Conservation (phyloP, 2,113 vertebrate species). For the Procavia capensis region DNA sequence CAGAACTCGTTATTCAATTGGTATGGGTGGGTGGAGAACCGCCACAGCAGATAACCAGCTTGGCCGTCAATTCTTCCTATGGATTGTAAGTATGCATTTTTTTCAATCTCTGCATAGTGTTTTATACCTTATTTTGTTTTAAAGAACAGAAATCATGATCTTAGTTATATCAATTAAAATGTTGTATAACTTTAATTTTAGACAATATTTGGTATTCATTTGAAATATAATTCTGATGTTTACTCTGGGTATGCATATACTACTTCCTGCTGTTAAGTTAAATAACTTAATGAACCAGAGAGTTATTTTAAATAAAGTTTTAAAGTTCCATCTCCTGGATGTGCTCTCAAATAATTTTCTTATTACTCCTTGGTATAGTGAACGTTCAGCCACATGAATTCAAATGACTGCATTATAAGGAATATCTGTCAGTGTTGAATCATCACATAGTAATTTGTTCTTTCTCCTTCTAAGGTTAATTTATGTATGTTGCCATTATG, state of each 20-base stretch:
- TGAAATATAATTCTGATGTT: slow-evolving; percentile 16
- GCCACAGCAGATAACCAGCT: slow-evolving; percentile 97
- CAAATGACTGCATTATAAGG: background rate
- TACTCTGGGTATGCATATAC: background rate
- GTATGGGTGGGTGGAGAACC: slow-evolving; percentile 99
- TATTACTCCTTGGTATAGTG: background rate
- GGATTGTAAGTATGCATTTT: slow-evolving; percentile 93
- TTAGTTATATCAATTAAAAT: slow-evolving; percentile 4
- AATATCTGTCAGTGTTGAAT: background rate
- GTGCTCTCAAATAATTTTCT: background rate
- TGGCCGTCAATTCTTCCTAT: slow-evolving; percentile 96
- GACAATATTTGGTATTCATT: background rate
- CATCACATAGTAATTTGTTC: background rate
- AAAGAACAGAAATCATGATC: background rate
- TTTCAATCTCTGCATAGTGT: background rate
- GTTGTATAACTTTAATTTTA: background rate
- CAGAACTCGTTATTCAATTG: slow-evolving; percentile 96
- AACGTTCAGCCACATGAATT: background rate
- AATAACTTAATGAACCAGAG: background rate
- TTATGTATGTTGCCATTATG: background rate
- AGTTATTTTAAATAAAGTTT: background rate
- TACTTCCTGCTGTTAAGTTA: background rate
- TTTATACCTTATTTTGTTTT: background rate
- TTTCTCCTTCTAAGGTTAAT: background rate
- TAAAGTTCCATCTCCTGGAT: background rate